Base-by-base conservation (phyloP, 2,113 vertebrate genomes). In the Phaethornis superciliosus region DNA sequence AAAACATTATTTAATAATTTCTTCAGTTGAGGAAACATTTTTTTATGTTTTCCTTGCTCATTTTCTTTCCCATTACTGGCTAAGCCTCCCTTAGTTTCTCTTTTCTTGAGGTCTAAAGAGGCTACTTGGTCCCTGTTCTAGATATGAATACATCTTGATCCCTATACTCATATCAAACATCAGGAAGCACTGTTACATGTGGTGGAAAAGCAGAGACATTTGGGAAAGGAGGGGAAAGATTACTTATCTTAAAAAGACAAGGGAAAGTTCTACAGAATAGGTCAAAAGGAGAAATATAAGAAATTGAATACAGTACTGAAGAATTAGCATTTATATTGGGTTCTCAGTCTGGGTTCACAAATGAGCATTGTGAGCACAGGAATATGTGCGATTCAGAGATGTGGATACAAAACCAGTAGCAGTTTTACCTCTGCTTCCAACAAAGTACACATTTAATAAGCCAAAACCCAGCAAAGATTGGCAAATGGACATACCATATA, bases 1-100 rank as follows among this genome's bases (percentile, higher is more conserved):
- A 27, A 75, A 81, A 92, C 49, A 62, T 4, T 69, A 75, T 86
- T 88, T 44, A 95, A 56, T 86, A 94, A 89, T 76, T 94, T 86
- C 51, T 82, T 65, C 69, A 74, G 47, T 49, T 76, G 27, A 80
- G 51, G 24, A 95, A 95, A 90, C 46, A 40, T 86, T 90, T 70
- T 71, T 18, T 49, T 85, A 75, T 76, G 42, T 51, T 72, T 82
- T 85, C 28, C 44, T 75, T 84, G 10, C 2, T 65, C 37, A 75
- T 90, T 94, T 89, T 89, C 63, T 72, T 80, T 59, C 5, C 79
- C 28, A 40, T 74, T 77, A 64, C 42, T 75, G 47, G 33, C 59
- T 51, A 83, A 81, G 9, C 2, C 2, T 20, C 60, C 17, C 54
- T 47, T 47, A 71, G 20, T 81, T 79, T 78, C 42, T 74, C 32